These are phyloP conservation scores for Larimichthys polyactis DNA, from an alignment of 2,113 vertebrate species.

Conservation along the genomic window DNA sequence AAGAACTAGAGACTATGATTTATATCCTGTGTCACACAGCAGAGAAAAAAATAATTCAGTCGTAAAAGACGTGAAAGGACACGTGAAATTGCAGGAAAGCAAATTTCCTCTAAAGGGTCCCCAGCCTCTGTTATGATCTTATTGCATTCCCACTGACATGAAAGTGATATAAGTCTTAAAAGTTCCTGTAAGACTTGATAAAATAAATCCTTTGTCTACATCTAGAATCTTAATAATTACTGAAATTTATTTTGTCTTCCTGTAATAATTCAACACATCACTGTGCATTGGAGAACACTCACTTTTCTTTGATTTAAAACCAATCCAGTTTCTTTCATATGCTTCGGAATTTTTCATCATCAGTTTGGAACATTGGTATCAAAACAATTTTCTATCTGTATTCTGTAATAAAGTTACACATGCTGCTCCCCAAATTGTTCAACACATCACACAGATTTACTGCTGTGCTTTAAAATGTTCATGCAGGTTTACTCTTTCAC, in stretches of 20 bases:
- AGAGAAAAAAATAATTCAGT: neutral
- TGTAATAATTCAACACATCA: neutral
- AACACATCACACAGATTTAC: conserved; percentile 1
- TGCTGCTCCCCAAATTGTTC: conserved; percentile 3
- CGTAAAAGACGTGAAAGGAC: neutral
- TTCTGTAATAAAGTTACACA: neutral
- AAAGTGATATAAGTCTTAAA: neutral
- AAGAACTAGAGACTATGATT: neutral
- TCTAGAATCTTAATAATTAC: neutral
- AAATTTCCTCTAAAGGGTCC: neutral
- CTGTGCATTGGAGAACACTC: neutral
- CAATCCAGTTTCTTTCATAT: conserved; percentile 1
- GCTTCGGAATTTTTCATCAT: neutral
- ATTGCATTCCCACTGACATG: neutral
- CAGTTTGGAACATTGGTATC: neutral
- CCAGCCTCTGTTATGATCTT: neutral
- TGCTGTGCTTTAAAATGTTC: conserved; percentile 16
- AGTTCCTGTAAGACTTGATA: neutral
- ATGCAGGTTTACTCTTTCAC: conserved; percentile 34
- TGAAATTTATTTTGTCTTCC: neutral
- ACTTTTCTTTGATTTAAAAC: conserved; percentile 20
- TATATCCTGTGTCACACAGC: neutral
- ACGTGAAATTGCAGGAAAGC: neutral
- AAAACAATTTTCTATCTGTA: conserved; percentile 14
- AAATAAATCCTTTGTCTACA: neutral